Evolutionary conservation across 1,140 invertebrate genomes (phyloP).

Genomic region (Drosophila ambigua): DNA sequence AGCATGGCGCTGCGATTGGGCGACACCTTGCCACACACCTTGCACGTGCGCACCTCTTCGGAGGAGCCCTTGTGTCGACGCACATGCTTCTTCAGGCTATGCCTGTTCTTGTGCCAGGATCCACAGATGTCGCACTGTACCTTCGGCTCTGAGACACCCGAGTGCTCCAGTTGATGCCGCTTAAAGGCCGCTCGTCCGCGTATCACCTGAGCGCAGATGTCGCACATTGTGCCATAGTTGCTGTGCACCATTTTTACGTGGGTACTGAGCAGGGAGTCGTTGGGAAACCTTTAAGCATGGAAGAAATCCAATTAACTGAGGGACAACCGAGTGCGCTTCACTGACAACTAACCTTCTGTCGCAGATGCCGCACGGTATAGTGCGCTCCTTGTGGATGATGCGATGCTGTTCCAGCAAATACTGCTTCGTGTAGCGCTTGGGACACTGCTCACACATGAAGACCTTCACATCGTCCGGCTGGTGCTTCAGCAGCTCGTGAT

Average conservation of each 20-base stretch:
- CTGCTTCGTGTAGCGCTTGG: constrained; percentile 67
- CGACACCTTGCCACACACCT: constrained; percentile 72
- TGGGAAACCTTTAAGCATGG: constrained; percentile 49
- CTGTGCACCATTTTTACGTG: constrained; percentile 69
- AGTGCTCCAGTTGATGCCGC: constrained; percentile 74
- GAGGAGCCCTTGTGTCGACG: constrained; percentile 61
- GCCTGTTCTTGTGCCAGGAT: constrained; percentile 80
- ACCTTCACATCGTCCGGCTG: constrained; percentile 71
- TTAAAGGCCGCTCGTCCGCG: constrained; percentile 67
- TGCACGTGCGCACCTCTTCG: constrained; percentile 56
- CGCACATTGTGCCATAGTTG: constrained; percentile 76
- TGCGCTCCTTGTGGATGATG: constrained; percentile 70
- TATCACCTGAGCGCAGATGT: constrained; percentile 80
- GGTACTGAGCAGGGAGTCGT: constrained; percentile 52
- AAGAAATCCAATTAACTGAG: background rate
- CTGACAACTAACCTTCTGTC: constrained; percentile 52
- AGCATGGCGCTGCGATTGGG: constrained; percentile 77
- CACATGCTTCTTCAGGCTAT: constrained; percentile 75
- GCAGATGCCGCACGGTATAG: constrained; percentile 61
- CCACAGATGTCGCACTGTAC: constrained; percentile 81
- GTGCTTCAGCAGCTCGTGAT: constrained; percentile 75
- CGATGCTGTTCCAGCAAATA: constrained; percentile 75
- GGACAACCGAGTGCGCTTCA: background rate
- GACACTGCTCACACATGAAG: constrained; percentile 70
- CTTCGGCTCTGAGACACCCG: constrained; percentile 67